A percentile compares a stretch with the other conserved stretches of the same genome.
These are phyloP conservation scores for Apistogramma diplotaenia DNA, from an alignment of 2,113 vertebrate genomes.

Conservation along the genomic window DNA sequence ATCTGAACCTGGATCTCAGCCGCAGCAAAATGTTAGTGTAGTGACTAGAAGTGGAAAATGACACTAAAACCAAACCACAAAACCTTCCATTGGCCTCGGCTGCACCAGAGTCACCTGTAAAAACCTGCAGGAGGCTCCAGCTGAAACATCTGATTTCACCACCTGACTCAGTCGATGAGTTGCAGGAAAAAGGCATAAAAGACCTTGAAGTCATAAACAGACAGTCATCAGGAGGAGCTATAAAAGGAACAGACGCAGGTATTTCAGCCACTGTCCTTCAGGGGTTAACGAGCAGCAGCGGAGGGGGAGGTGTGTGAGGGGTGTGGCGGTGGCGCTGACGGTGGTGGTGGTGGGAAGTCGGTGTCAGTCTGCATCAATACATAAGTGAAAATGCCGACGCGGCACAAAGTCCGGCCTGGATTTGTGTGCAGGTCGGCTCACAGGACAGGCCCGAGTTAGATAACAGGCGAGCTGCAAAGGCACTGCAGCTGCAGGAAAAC, in stretches of 20 bases:
- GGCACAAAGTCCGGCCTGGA: conserved; percentile 47
- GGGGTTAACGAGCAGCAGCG: conserved; percentile 41
- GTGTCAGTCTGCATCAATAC: conserved; percentile 59
- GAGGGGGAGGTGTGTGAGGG: not conserved
- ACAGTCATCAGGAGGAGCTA: conserved; percentile 1
- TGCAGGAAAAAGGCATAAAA: not conserved
- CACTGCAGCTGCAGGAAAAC: conserved; percentile 24
- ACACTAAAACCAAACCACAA: not conserved
- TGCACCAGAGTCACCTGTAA: not conserved
- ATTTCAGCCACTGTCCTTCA: conserved; percentile 15
- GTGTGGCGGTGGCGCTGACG: not conserved
- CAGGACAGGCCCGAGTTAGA: conserved; percentile 27
- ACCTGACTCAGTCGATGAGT: not conserved
- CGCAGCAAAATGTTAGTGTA: accelerated
- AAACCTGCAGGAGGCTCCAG: not conserved
- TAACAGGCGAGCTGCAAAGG: conserved; percentile 13
- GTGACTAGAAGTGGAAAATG: not conserved
- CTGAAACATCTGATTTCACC: not conserved
- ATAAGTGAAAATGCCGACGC: conserved; percentile 54
- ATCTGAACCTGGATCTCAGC: not conserved
- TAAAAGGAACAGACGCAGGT: conserved; percentile 28
- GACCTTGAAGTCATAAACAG: not conserved
- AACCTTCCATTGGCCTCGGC: not conserved
- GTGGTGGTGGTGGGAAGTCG: not conserved
- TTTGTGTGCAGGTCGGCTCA: conserved; percentile 55